phyloP scores from a whole-genome alignment of 2,113 vertebrate genomes.

The Candoia aspera region DNA sequence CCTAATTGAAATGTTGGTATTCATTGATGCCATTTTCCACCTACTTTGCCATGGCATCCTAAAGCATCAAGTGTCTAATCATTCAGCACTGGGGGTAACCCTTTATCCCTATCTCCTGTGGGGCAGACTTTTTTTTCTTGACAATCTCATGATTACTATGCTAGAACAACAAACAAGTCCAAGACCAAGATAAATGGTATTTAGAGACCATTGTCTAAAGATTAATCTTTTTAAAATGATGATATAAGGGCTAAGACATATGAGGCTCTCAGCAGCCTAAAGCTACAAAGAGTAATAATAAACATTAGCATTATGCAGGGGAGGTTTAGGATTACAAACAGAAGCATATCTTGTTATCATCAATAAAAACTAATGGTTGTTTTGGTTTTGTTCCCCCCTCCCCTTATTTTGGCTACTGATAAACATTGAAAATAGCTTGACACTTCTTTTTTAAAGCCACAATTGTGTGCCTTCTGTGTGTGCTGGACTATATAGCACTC shows the following conservation, averaged over 20 bases:
- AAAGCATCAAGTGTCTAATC: constrained; percentile 14
- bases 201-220: constrained; percentile 69
- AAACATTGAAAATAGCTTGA: constrained; percentile 59
- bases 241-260: constrained; percentile 62
- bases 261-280: constrained; percentile 64
- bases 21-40: constrained; percentile 4
- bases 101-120: constrained; percentile 33
- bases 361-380: constrained; percentile 67
- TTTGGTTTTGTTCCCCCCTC: not conserved
- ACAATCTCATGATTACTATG: constrained; percentile 45
- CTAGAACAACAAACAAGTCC: constrained; percentile 60
- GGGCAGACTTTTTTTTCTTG: constrained; percentile 22
- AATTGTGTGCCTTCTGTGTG: constrained; percentile 47
- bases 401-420: constrained; percentile 62
- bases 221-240: constrained; percentile 72
- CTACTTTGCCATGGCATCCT: not conserved
- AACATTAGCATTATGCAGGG: constrained; percentile 54
- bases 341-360: constrained; percentile 63
- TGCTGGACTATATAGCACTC: constrained; percentile 56
- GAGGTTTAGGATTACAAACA: constrained; percentile 62
- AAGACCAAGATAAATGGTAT: constrained; percentile 63
- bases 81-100: constrained; percentile 32
- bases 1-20: not conserved
- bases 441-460: constrained; percentile 50
- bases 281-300: constrained; percentile 70